Percentiles rank a stretch among this genome's conserved stretches.
Evolutionary conservation across 1,140 invertebrate species (phyloP).

Genomic region (Plodia interpunctella): DNA sequence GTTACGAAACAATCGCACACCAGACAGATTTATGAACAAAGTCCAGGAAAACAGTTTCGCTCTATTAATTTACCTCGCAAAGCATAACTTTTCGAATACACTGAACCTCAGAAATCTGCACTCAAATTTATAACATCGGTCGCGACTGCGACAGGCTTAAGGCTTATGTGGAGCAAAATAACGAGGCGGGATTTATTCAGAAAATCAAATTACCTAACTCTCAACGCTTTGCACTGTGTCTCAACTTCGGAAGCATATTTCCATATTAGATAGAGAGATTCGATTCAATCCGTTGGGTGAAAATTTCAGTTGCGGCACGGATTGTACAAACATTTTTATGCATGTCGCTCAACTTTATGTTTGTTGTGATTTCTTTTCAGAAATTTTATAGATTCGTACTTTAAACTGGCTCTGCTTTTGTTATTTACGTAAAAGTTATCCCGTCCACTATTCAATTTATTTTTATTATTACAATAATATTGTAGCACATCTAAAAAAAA

Average conservation of each 20-base stretch:
- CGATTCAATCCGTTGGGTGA: constrained; percentile 23
- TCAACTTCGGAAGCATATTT: constrained; percentile 4
- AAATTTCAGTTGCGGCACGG: neutral
- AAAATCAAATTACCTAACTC: constrained; percentile 7
- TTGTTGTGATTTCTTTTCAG: too few species aligned
- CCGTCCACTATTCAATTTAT: too few species aligned
- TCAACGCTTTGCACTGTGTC: constrained; percentile 5
- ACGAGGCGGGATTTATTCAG: constrained; percentile 3
- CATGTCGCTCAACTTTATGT: constrained; percentile 19
- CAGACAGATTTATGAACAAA: neutral
- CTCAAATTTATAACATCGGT: constrained; percentile 2
- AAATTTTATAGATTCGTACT: too few species aligned
- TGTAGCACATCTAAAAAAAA: too few species aligned
- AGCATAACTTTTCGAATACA: constrained; percentile 4
- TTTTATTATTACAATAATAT: too few species aligned
- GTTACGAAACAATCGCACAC: neutral
- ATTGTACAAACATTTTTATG: constrained; percentile 34
- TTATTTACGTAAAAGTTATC: too few species aligned
- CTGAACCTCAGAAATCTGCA: neutral
- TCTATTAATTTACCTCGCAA: neutral
- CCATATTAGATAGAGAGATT: constrained; percentile 4
- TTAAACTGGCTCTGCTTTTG: too few species aligned
- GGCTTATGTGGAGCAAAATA: constrained; percentile 6
- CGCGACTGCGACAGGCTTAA: constrained; percentile 1
- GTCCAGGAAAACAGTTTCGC: neutral